Evolutionary conservation across 1,140 invertebrate species (phyloP).

Genomic region (Hycleus cichorii): DNA sequence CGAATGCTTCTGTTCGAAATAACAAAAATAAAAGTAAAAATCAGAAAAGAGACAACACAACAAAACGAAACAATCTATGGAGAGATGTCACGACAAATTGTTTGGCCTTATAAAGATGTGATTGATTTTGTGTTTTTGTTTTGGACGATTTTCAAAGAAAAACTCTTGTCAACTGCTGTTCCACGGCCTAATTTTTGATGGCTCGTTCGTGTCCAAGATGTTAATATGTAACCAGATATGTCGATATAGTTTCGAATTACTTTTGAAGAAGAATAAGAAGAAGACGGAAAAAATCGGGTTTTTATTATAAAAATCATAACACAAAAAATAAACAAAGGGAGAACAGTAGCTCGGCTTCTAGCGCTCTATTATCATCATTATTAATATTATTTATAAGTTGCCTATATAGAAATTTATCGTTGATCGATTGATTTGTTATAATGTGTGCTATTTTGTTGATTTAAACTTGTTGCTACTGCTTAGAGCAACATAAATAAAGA

Average conservation of each 20-base stretch:
- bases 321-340: no score
- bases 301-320: no score
- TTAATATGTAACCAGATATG: constrained; percentile 2
- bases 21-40: neutral
- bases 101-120: constrained; percentile 22
- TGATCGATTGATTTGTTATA: constrained; percentile 7
- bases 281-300: neutral
- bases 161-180: neutral
- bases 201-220: constrained; percentile 14
- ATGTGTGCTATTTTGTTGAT: constrained; percentile 7
- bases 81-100: constrained; percentile 34
- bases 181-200: constrained; percentile 11
- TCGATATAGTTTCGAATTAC: no score
- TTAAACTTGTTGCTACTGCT: constrained; percentile 11
- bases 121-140: neutral
- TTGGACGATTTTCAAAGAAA: constrained; percentile 1
- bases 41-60: no score
- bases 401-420: neutral
- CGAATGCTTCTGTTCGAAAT: neutral
- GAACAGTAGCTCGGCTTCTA: constrained; percentile 2
- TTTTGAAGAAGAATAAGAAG: neutral
- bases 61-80: constrained; percentile 8
- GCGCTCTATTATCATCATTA: neutral
- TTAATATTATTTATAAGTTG: no score
- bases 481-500: constrained; percentile 7